phyloP scores from a whole-genome alignment of 1,140 invertebrate species.

The Antheraea pernyi region DNA sequence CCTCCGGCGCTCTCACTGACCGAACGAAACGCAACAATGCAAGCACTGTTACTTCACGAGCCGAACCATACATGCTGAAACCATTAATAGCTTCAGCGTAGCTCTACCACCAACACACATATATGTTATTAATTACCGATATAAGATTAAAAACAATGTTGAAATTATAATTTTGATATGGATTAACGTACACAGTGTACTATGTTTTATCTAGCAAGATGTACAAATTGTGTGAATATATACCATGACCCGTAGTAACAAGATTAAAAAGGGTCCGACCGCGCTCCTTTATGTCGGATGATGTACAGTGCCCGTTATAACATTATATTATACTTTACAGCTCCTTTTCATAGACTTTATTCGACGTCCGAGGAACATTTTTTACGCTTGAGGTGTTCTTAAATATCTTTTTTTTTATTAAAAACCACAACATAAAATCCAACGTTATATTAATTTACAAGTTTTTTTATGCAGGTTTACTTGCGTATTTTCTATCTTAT shows the following conservation, averaged over 20 bases:
- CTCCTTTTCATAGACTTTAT: not conserved
- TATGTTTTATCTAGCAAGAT: not conserved
- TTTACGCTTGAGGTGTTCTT: not conserved
- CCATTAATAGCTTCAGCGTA: too few species aligned
- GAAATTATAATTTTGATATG: too few species aligned
- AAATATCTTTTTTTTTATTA: not conserved
- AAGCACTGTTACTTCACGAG: too few species aligned
- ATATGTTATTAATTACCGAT: too few species aligned
- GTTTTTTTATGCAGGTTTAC: too few species aligned
- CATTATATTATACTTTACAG: slow-evolving; percentile 1
- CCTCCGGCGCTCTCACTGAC: too few species aligned
- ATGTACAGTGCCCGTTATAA: slow-evolving; percentile 2
- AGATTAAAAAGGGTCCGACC: not conserved
- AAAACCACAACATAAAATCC: not conserved
- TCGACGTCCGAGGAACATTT: not conserved
- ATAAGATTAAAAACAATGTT: too few species aligned
- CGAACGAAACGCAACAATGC: too few species aligned
- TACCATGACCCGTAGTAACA: not conserved
- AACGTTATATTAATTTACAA: too few species aligned
- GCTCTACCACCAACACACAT: too few species aligned
- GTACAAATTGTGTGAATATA: not conserved
- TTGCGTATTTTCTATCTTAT: too few species aligned
- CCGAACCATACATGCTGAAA: too few species aligned
- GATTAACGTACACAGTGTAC: not conserved
- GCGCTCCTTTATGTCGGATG: not conserved